phyloP scores from a whole-genome alignment of 2,888 invertebrate species.

The Diarsia rubi region DNA sequence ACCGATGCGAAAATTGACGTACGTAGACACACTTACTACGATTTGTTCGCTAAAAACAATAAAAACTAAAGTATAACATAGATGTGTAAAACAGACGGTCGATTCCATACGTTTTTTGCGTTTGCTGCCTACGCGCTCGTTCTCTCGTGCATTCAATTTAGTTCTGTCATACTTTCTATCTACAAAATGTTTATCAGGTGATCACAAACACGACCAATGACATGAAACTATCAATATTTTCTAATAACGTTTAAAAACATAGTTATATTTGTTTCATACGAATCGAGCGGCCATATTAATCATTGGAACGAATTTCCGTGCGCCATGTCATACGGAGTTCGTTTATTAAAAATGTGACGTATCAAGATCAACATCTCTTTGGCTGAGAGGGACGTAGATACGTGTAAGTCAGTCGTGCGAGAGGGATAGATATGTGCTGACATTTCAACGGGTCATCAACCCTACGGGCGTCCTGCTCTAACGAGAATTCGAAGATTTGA shows the following conservation, averaged over 20 bases:
- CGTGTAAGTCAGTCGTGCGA: constrained; percentile 75
- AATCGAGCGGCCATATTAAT: constrained; percentile 88
- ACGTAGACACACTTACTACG: constrained; percentile 51
- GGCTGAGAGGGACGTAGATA: constrained; percentile 81
- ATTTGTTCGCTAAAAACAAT: constrained; percentile 62
- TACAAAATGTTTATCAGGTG: constrained; percentile 86
- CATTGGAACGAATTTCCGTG: constrained; percentile 90
- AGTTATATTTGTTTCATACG: constrained; percentile 87
- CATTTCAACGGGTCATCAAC: constrained; percentile 91
- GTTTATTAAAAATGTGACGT: constrained; percentile 91
- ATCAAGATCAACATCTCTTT: constrained; percentile 91
- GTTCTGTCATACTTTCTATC: constrained; percentile 88
- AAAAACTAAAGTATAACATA: constrained; percentile 61
- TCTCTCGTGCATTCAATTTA: constrained; percentile 83
- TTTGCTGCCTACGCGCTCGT: constrained; percentile 80
- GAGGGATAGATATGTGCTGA: constrained; percentile 85
- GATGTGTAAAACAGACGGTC: constrained; percentile 76
- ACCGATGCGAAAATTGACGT: constrained; percentile 76
- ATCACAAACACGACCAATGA: constrained; percentile 89
- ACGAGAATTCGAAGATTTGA: constrained; percentile 90
- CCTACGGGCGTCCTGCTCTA: constrained; percentile 90
- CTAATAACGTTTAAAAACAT: constrained; percentile 90
- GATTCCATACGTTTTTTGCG: constrained; percentile 76
- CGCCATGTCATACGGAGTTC: constrained; percentile 90
- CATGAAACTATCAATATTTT: constrained; percentile 91